Conservation (phyloP, 1,140 invertebrate genomes). For the Pseudomyrmex concolor region DNA sequence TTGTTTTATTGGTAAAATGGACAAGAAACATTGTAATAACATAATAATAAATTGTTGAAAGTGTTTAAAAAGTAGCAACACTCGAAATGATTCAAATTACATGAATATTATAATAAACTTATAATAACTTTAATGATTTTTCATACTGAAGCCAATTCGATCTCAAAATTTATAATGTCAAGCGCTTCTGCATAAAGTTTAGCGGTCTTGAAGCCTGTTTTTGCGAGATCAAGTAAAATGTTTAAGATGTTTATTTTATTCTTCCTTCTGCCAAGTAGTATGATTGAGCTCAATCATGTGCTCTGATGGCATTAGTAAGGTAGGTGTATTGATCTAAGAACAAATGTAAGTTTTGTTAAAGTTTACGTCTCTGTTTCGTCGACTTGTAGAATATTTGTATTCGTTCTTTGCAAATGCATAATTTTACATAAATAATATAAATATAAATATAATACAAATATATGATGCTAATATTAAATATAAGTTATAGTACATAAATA, state of each 20-base stretch:
- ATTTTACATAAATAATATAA: too few species aligned
- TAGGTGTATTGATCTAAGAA: not conserved
- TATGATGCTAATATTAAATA: not conserved
- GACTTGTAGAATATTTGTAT: too few species aligned
- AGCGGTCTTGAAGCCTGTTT: not conserved
- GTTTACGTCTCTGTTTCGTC: too few species aligned
- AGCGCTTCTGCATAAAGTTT: not conserved
- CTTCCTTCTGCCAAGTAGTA: not conserved
- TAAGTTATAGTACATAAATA: too few species aligned
- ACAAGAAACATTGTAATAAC: not conserved
- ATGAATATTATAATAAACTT: not conserved
- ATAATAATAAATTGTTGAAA: not conserved
- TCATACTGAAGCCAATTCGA: not conserved
- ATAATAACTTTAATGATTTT: too few species aligned
- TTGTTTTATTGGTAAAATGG: not conserved
- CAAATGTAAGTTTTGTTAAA: too few species aligned
- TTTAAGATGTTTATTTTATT: not conserved
- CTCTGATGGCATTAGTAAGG: not conserved
- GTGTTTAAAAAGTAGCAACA: not conserved
- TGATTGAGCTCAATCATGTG: not conserved
- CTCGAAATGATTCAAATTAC: not conserved
- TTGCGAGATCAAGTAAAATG: too few species aligned
- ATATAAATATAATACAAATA: not conserved
- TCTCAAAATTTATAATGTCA: constrained; percentile 9
- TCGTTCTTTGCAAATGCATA: too few species aligned